A percentile compares a stretch with the other conserved stretches of the same genome.
These are phyloP conservation scores for Momotus momota DNA, from an alignment of 2,797 vertebrate genomes.

Conservation along the genomic window DNA sequence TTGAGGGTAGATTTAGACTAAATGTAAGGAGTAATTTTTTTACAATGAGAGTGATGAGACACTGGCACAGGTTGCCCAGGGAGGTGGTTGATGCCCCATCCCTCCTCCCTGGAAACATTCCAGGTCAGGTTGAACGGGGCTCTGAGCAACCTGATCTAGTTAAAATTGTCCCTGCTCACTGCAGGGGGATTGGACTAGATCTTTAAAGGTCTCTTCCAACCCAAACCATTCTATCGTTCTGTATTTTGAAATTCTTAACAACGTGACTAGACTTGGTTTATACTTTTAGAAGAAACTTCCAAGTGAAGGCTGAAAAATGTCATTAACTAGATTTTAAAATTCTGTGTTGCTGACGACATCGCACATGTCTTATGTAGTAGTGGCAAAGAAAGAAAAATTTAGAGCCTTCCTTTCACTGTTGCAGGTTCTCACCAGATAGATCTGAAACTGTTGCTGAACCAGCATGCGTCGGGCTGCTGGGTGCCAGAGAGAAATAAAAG, in stretches of 20 bases:
- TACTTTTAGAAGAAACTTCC: background rate
- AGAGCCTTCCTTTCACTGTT: background rate
- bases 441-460: background rate
- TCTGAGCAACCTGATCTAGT: background rate
- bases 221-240: background rate
- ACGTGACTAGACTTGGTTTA: background rate
- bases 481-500: background rate
- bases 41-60: background rate
- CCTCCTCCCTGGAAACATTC: background rate
- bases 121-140: background rate
- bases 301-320: background rate
- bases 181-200: background rate
- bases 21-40: background rate
- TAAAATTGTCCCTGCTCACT: background rate
- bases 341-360: background rate
- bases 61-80: background rate
- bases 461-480: rapidly evolving
- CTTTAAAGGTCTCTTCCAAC: background rate
- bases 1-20: background rate
- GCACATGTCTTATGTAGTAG: background rate
- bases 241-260: background rate
- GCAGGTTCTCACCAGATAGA: background rate
- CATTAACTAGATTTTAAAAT: background rate
- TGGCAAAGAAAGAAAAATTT: background rate
- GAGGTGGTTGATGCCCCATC: background rate